Base-by-base conservation (phyloP, 2,888 invertebrate species). In the Spodoptera exigua region DNA sequence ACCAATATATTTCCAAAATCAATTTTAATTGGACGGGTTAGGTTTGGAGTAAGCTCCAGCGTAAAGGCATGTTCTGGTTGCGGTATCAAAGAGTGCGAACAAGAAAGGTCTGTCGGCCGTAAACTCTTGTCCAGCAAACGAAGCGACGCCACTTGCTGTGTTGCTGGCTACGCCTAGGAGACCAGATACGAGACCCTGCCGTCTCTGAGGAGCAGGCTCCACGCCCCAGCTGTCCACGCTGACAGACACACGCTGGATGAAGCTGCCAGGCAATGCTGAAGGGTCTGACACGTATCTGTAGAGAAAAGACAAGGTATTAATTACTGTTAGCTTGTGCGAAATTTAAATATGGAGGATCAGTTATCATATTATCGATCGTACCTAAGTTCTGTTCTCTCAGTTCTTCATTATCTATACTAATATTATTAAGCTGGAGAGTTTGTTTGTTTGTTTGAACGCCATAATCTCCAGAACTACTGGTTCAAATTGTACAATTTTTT, bases 91-190 rank as follows among this genome's bases (percentile, higher is more conserved):
- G 0, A 86, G 53, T 0, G 72, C 82, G 27, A 72, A 85, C 60
- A 82, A 56, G 40, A 86, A 86, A 0, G 86, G 85, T 18, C 71
- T 72, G 16, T 86, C 78, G 0, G 80, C 81, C 0, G 79, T 72
- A 14, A 86, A 86, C 16, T 78, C 74, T 0, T 70, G 63, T 0
- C 81, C 82, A 0, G 78, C 49, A 0, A 62, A 70, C 0, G 63
- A 58, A 0, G 78, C 79, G 2, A 79, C 12, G 0, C 73, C 78
- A 0, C 74, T 76, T 0, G 65, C 77, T 1, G 74, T 57, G 17
- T 63, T 48, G 1, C 54, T n/a, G 3, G 61, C 63, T 0, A 64
- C 0, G 32, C 66, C 21, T 1, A 56, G n/a, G 0, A 64, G 18
- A 1, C 74, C 61, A 0, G 63, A 45, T 2, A 67, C 0, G 3